Percentiles rank a stretch among this genome's conserved stretches.
These are phyloP conservation scores for Lethrus apterus DNA, from an alignment of 1,140 invertebrate species.

Conservation along the genomic window DNA sequence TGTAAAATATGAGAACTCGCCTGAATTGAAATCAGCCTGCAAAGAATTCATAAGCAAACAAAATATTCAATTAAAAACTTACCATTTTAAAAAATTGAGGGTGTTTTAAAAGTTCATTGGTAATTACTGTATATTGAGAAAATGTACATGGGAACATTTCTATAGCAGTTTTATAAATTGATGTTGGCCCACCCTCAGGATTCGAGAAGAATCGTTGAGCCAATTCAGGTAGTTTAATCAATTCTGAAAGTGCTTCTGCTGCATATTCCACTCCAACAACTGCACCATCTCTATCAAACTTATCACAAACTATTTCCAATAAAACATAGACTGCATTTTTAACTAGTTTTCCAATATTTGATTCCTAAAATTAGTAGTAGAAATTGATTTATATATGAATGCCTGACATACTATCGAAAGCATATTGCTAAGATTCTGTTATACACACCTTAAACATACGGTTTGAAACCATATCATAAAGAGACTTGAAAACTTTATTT, in stretches of 20 bases:
- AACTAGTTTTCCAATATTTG: not conserved
- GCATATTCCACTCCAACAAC: not conserved
- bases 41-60: not conserved
- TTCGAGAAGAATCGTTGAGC: not conserved
- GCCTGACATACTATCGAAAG: no score
- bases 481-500: constrained; percentile 1
- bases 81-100: not conserved
- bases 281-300: constrained; percentile 1
- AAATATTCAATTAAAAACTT: not conserved
- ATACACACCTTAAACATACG: not conserved
- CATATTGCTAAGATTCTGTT: not conserved
- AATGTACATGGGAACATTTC: constrained; percentile 1
- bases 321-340: not conserved
- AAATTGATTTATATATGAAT: not conserved
- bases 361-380: constrained; percentile 1
- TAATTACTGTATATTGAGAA: not conserved
- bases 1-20: constrained; percentile 1
- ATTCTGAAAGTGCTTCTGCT: not conserved
- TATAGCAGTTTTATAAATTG: not conserved
- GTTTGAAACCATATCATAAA: constrained; percentile 2
- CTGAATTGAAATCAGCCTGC: not conserved
- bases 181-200: not conserved
- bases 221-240: not conserved
- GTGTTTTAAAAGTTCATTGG: not conserved
- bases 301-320: not conserved